A percentile compares a stretch with the other conserved stretches of the same genome.
These are phyloP conservation scores for Halictus quadricinctus DNA, from an alignment of 2,888 invertebrate genomes.

Conservation along the genomic window DNA sequence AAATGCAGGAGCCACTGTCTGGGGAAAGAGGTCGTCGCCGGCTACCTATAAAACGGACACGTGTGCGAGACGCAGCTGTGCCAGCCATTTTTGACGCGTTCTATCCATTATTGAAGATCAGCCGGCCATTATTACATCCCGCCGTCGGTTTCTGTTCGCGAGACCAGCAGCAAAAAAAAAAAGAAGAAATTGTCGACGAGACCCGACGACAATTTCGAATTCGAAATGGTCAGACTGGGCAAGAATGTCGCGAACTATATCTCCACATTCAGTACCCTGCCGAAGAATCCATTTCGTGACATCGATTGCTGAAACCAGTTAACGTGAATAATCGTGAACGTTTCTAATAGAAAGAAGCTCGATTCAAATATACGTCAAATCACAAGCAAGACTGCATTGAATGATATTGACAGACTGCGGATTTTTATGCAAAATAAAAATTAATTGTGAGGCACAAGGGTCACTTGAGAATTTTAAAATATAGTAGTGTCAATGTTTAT, in stretches of 20 bases:
- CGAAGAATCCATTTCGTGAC: not conserved
- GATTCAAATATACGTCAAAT: no score
- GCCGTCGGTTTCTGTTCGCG: not conserved
- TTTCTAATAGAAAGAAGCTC: no score
- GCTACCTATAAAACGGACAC: constrained; percentile 36
- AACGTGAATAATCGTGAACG: no score
- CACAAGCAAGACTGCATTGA: no score
- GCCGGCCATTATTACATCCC: constrained; percentile 39
- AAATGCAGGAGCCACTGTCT: constrained; percentile 11
- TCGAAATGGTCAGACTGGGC: not conserved
- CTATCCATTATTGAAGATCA: constrained; percentile 53
- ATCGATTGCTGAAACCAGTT: no score
- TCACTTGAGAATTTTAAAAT: no score
- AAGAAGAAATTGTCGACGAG: not conserved
- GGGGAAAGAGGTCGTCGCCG: constrained; percentile 24
- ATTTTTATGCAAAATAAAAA: no score
- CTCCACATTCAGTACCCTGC: not conserved
- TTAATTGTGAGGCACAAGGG: no score
- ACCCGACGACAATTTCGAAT: not conserved
- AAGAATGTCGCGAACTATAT: not conserved
- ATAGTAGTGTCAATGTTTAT: no score
- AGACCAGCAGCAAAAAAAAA: no score
- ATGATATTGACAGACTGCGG: no score
- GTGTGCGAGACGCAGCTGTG: constrained; percentile 41
- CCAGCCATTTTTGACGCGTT: constrained; percentile 41